Percentiles rank a stretch among this genome's conserved stretches.
Conservation (phyloP, 1,140 invertebrate genomes). For the Drosophila truncata region DNA sequence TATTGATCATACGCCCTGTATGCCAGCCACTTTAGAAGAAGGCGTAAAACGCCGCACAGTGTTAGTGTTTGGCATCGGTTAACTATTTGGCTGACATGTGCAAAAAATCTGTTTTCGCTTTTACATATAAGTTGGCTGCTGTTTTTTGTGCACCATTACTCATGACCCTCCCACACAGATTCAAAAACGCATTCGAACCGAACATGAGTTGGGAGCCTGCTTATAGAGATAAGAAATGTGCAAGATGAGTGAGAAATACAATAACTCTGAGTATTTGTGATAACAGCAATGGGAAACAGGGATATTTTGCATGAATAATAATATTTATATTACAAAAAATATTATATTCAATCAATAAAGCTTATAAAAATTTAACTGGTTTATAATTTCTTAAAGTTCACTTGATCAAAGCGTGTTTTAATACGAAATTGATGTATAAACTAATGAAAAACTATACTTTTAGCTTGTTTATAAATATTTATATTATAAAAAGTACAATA, state of each 20-base stretch:
- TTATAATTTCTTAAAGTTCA: not conserved
- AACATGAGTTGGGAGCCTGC: conserved; percentile 24
- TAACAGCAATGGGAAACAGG: conserved; percentile 16
- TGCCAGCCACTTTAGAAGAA: conserved; percentile 23
- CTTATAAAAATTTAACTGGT: not conserved
- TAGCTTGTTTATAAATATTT: no score
- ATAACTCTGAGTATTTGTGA: not conserved
- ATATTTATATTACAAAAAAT: not conserved
- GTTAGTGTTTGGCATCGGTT: conserved; percentile 37
- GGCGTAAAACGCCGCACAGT: conserved; percentile 19
- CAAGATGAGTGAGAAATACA: conserved; percentile 14
- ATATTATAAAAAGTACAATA: no score
- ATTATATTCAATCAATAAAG: not conserved
- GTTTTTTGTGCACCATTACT: conserved; percentile 26
- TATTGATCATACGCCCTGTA: conserved; percentile 73
- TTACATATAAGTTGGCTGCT: conserved; percentile 18
- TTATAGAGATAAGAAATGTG: conserved; percentile 25
- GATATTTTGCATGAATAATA: not conserved
- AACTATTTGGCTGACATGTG: conserved; percentile 56
- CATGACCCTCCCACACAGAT: conserved; percentile 25
- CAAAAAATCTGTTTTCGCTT: conserved; percentile 39
- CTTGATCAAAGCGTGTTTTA: not conserved
- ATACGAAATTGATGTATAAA: not conserved
- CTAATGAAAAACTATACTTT: not conserved
- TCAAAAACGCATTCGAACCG: not conserved